Conservation (phyloP, 2,113 vertebrate species). For the Excalfactoria chinensis region DNA sequence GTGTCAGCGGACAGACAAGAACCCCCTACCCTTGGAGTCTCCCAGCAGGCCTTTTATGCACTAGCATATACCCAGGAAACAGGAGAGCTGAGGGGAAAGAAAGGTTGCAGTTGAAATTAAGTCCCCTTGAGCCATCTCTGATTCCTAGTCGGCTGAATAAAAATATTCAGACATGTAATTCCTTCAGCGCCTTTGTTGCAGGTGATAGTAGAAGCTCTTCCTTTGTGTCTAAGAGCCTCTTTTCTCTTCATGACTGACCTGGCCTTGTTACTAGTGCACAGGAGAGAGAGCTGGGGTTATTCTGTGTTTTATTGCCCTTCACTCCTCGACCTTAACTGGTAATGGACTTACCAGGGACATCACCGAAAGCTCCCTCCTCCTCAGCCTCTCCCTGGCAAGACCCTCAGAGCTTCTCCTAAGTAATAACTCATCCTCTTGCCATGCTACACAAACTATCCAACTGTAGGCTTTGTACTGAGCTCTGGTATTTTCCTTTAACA, state of each 20-base stretch:
- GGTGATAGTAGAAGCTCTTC: slow-evolving; percentile 53
- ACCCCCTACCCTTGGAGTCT: slow-evolving; percentile 67
- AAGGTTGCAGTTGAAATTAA: slow-evolving; percentile 71
- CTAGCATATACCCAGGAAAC: slow-evolving; percentile 57
- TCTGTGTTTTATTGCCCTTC: slow-evolving; percentile 6
- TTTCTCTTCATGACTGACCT: slow-evolving; percentile 25
- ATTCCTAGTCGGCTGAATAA: slow-evolving; percentile 58
- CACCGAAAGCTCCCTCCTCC: background rate
- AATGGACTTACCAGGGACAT: background rate
- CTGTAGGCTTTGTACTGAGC: background rate
- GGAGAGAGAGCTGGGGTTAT: background rate
- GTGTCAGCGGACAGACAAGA: slow-evolving; percentile 71
- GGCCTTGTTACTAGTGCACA: background rate
- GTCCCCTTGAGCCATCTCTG: slow-evolving; percentile 69
- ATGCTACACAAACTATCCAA: background rate
- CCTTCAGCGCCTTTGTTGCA: slow-evolving; percentile 64
- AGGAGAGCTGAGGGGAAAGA: slow-evolving; percentile 66
- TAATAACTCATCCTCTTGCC: background rate
- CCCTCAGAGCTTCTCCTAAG: background rate
- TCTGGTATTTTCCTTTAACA: slow-evolving; percentile 26
- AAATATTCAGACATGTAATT: slow-evolving; percentile 64
- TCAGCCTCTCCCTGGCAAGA: background rate
- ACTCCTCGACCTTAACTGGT: background rate
- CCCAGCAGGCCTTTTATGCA: slow-evolving; percentile 73
- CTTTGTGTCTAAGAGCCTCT: slow-evolving; percentile 44